phyloP scores from a whole-genome alignment of 2,113 vertebrate genomes.

The Hyla sarda region DNA sequence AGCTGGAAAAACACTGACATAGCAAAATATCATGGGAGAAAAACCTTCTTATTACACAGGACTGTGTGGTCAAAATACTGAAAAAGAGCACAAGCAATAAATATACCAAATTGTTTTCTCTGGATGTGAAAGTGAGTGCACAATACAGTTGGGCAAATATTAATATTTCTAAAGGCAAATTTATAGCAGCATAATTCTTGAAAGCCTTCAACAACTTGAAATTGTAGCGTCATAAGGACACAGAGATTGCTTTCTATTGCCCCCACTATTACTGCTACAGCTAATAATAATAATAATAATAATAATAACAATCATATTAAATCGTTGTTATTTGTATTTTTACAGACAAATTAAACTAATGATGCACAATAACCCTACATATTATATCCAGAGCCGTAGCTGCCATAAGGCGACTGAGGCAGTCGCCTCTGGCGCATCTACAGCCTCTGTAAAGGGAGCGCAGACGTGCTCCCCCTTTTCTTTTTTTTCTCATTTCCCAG shows the following conservation, averaged over 20 bases:
- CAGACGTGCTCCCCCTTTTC: too few species aligned
- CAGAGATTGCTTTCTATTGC: slow-evolving; percentile 4
- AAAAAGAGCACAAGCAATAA: neutral
- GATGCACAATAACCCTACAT: too few species aligned
- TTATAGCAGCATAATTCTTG: slow-evolving; percentile 4
- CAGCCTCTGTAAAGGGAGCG: too few species aligned
- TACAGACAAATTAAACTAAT: neutral
- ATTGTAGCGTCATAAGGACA: neutral
- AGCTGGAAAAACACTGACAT: neutral
- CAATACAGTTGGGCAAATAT: slow-evolving; percentile 18
- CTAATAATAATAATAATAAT: neutral
- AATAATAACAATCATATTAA: slow-evolving; percentile 1
- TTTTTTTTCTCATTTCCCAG: too few species aligned
- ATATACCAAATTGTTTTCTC: slow-evolving; percentile 13
- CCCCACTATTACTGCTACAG: neutral
- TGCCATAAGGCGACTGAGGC: too few species aligned
- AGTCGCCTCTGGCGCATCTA: too few species aligned
- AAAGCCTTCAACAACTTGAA: slow-evolving; percentile 1
- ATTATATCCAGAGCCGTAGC: too few species aligned
- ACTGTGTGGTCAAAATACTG: neutral
- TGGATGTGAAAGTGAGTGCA: neutral
- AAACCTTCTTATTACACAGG: neutral
- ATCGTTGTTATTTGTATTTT: neutral
- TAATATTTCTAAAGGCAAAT: slow-evolving; percentile 8
- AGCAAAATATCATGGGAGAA: neutral